Evolutionary conservation across 2,888 invertebrate species (phyloP), one percentile per base, ranked within the genome.

Genomic region (Agonopterix alstromeriana): DNA sequence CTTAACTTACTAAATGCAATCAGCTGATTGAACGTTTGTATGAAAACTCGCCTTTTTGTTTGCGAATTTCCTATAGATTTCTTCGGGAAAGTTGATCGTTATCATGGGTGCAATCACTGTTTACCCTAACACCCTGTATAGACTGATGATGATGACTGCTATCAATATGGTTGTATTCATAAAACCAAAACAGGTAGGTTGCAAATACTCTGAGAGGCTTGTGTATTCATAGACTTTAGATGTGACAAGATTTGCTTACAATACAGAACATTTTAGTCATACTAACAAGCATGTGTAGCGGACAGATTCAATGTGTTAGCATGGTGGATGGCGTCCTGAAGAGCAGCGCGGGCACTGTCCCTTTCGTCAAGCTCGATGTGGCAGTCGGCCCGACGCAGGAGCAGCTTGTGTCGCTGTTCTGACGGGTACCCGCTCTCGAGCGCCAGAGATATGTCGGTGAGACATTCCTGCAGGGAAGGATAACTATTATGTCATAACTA

Each of bases 301-400:
- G 72, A 58, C 2, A 78, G 56, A 7, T 64, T 60, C 1, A 73
- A 58, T 0, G 53, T 45, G 5, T 48, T 48, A 0, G 75, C 75
- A 48, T 77, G 67, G 38, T 57, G 54, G 1, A 48, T 54, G 0
- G 82, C 84, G 0, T 56, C 60, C 0, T 51, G 47, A 2, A 88
- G 58, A 0, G 78, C 66, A 0, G 64, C 68, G 7, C 68, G 53
- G 0, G 91, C 91, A 11, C 77, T 69, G 0, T 72, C 66, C 36
- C 60, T 67, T 36, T 85, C 70, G 1, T 80, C 75, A 45, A 93
- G 65, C 64, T 92, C 90, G 11, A 89, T 76, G 56, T 89, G 89
- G 72, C 94, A 94, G 59, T 93, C 91, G 0, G 91, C 92, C 58
- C 90, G 86, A 17, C 95, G 89, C 11, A 93, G 73, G 47, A 91